Base-by-base conservation (phyloP, 2,888 invertebrate genomes). In the Hypercompe scribonia region DNA sequence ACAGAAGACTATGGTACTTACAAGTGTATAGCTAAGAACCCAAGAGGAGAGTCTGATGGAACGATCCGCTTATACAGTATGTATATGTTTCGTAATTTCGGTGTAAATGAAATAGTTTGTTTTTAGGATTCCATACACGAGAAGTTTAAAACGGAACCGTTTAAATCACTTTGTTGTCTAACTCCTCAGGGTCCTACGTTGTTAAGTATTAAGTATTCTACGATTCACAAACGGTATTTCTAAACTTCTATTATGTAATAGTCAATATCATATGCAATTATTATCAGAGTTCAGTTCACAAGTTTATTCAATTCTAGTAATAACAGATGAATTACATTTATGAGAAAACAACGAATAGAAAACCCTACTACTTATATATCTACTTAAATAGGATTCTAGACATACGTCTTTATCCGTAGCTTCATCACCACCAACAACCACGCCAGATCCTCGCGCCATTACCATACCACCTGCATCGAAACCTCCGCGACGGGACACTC, bases 1-100 rank as follows among this genome's bases (percentile, higher is more conserved):
- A 97, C 96, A 81, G 96, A 96, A 84, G 99, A 99, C 93, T 98
- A 98, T 90, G 98, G 98, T 36, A 98, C 97, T 70, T 98, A 98
- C 92, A 98, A 98, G 91, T 98, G 98, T 84, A 97, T 98, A 36
- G 98, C 98, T 77, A 98, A 98, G 94, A 98, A 99, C 95, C 98
- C 98, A 74, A 96, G 98, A 81, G 98, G 98, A 79, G 98, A 98
- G 91, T 98, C 98, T 68, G 98, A 98, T 93, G 98, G 98, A 81
- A 97, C 97, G 79, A 98, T 99, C 90, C 97, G 98, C 84, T 96
- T 99, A 80, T 98, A 98, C 93, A 97, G 98, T 98, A 96, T 97
- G 98, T 88, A 75, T 36, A 15, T 1, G 13, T 15, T 36, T 66
- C 18, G 42, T 66, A 3, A 36, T 65, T 34, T 3, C 18, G 18